Conservation (phyloP, 2,113 vertebrate genomes). For the Oenanthe melanoleuca region DNA sequence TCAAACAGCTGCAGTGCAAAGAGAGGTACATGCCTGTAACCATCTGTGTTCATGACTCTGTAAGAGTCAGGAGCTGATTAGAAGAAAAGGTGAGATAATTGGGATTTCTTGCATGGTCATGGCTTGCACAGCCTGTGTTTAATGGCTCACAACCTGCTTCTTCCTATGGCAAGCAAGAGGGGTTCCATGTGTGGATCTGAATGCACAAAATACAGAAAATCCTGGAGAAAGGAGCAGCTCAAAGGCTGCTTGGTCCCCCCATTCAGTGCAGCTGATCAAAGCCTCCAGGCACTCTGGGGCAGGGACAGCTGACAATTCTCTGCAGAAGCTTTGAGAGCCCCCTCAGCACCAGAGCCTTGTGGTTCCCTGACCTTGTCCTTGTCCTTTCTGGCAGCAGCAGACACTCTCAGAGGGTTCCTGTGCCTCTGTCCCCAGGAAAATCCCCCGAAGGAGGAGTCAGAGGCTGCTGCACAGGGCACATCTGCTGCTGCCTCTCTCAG, state of each 20-base stretch:
- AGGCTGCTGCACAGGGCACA: neutral
- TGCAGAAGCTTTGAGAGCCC: neutral
- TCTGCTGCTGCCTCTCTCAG: neutral
- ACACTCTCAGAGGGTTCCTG: neutral
- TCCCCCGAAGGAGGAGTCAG: neutral
- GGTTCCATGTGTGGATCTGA: neutral
- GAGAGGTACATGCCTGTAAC: neutral
- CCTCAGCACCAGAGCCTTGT: neutral
- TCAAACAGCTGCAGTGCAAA: neutral
- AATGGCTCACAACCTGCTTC: neutral
- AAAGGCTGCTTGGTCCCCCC: neutral
- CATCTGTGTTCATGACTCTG: neutral
- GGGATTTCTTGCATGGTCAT: neutral
- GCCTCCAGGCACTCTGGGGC: neutral
- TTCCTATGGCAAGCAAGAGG: neutral
- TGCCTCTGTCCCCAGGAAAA: neutral
- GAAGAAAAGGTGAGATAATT: neutral
- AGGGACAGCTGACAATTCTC: fast-evolving
- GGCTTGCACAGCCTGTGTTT: neutral
- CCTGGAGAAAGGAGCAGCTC: neutral
- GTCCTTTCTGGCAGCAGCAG: neutral
- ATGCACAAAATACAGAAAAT: neutral
- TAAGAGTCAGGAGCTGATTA: neutral
- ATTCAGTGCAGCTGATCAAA: neutral
- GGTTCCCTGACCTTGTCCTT: neutral